These are phyloP conservation scores for Brachionus manjavacas DNA, from an alignment of 1,140 invertebrate species.

Conservation along the genomic window DNA sequence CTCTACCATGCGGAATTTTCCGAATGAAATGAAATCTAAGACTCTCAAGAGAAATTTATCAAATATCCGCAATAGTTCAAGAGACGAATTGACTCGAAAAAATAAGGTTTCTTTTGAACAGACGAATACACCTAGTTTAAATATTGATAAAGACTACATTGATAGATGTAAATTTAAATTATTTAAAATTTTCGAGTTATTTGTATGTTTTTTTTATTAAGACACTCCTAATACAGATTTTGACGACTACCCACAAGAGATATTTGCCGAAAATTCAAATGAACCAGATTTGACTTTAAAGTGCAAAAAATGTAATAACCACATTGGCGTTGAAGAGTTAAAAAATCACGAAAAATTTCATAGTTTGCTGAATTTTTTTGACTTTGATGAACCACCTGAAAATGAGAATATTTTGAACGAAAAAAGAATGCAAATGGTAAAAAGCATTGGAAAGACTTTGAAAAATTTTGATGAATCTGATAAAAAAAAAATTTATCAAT, in stretches of 20 bases:
- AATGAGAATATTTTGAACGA: not conserved
- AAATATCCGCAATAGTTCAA: not conserved
- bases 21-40: not conserved
- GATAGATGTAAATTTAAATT: not conserved
- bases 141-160: slow-evolving; percentile 6
- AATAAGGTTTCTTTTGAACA: slow-evolving; percentile 15
- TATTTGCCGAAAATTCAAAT: not conserved
- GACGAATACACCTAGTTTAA: not conserved
- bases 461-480: not conserved
- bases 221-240: slow-evolving; percentile 24
- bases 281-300: not conserved
- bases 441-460: not conserved
- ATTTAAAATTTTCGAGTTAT: not conserved
- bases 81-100: not conserved
- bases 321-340: not conserved
- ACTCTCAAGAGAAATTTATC: not conserved
- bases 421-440: not conserved
- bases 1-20: not conserved
- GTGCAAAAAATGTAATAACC: slow-evolving; percentile 8
- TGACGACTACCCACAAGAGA: slow-evolving; percentile 16
- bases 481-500: not conserved
- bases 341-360: slow-evolving; percentile 17
- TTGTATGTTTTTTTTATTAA: not conserved
- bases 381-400: not conserved
- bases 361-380: slow-evolving; percentile 1